Evolutionary conservation across 2,113 vertebrate genomes (phyloP), one percentile per base, ranked within the genome.

Genomic region (Catharus minimus): DNA sequence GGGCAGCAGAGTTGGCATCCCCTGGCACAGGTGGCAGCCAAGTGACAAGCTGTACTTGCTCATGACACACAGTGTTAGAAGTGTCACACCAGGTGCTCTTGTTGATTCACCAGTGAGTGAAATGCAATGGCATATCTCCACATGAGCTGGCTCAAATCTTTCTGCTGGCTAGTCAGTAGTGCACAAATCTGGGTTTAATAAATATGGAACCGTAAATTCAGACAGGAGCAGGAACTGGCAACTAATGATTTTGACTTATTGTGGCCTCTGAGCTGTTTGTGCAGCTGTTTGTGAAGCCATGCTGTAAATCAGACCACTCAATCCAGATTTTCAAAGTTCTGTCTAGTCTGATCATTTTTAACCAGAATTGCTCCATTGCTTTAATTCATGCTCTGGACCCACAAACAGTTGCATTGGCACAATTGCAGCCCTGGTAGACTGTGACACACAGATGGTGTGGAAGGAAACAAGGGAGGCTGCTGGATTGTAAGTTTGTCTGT

Each of bases 151-250:
- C 86, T 53, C 49, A 64, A 14, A 75, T 49, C 57, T 49, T 67
- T 69, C 89, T 93, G 86, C 46, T 79, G 91, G 80, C 80, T 67
- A 78, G 46, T 78, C 61, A 90, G 41, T 73, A 78, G 28, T 57
- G 86, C 81, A 57, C 62, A 84, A 49, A 75, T 75, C 94, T 95
- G 89, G 69, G 23, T 67, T 93, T 89, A 94, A 92, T 92, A 89
- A 95, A 53, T 38, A 49, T 11, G 14, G 57, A 92, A 38, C 53
- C 61, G 68, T 94, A 84, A 84, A 94, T 90, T 86, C 79, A 90
- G 77, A 67, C 69, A 78, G 74, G 53, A 92, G 53, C 78, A 90
- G 84, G 56, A 92, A 77, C 76, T 77, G 72, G 56, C 65, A 81
- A 33, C 52, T 93, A 83, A 67, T 66, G 76, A 47, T 71, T 69